Evolutionary conservation across 1,140 invertebrate species (phyloP).

Genomic region (Whitmania pigra): DNA sequence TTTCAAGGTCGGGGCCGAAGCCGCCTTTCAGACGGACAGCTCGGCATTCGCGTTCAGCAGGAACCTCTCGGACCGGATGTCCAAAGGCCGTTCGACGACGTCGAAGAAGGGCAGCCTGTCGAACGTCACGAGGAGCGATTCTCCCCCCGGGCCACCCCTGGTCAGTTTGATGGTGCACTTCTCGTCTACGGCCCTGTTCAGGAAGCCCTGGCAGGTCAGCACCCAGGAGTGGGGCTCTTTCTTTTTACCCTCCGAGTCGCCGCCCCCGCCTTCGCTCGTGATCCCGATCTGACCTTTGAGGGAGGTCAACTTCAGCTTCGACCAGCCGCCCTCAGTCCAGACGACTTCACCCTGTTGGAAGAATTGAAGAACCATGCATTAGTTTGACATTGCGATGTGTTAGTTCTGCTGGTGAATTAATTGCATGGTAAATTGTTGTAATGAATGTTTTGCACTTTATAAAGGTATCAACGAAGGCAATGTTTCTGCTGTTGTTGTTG

Average conservation of each 20-base stretch:
- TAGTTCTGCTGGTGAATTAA: too few species aligned
- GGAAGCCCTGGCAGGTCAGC: neutral
- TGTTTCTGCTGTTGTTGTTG: too few species aligned
- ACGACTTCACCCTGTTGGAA: too few species aligned
- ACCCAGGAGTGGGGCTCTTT: constrained; percentile 13
- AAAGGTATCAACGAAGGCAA: constrained; percentile 12
- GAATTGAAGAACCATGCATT: neutral
- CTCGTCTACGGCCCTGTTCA: constrained; percentile 2
- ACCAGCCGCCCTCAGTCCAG: too few species aligned
- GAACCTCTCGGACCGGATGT: constrained; percentile 82
- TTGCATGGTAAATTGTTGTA: too few species aligned
- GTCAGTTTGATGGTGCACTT: neutral
- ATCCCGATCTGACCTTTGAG: too few species aligned
- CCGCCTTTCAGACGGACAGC: constrained; percentile 59
- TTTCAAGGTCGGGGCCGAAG: too few species aligned
- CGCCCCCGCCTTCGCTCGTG: too few species aligned
- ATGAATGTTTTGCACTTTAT: too few species aligned
- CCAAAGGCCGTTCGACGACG: constrained; percentile 75
- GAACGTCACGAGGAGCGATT: constrained; percentile 69
- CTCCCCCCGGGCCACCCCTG: constrained; percentile 26
- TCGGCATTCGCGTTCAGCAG: constrained; percentile 75
- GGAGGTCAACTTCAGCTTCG: too few species aligned
- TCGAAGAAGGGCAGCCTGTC: constrained; percentile 71
- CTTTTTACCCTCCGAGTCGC: neutral
- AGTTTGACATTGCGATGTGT: too few species aligned